Base-by-base conservation (phyloP, 2,113 vertebrate genomes). In the Mus spicilegus region DNA sequence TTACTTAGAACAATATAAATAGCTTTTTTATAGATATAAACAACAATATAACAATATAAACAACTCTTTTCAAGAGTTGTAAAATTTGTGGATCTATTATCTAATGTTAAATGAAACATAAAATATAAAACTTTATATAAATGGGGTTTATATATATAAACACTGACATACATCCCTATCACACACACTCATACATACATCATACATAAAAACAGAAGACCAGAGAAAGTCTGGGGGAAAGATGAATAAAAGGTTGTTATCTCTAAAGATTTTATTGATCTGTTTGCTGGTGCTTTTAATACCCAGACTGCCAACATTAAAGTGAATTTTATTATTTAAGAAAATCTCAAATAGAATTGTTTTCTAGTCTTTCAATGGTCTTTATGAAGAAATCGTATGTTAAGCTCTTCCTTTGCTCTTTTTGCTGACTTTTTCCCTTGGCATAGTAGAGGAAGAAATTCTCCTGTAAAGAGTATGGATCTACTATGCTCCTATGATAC, bases 101-200 rank as follows among this genome's bases (percentile, higher is more conserved):
- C 51, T 73, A 42, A 78, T 39, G 16, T 69, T 93, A 89, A 95
- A 58, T 54, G 20, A 89, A 77, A 75, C 75, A 42, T 67, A 84
- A 97, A 28, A 20, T 87, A 7, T n/a, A 85, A 91, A 96, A 54
- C 4, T 69, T 1, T 11, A 0, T n/a, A 65, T 72, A 82, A 90
- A 94, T 7, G 26, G 11, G 5, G 10, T 77, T 77, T 20, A 42
- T 24, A 30, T 24, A 30, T 91, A 63, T 87, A 85, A 95, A 87
- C 5, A 69, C 16, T 3, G 51, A 10, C 3, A n/a, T 4, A 82
- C 8, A 5, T 70, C 16, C 12, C 2, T 63, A 10, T 36, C 49
- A 22, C 7, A 75, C 20, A 24, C 9, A 75, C 2, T 5, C 6
- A 20, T 0, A 30, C 4, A 61, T 17, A 26, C 4, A 28, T 13